Evolutionary conservation across 2,797 vertebrate species (phyloP).

Genomic region (Acanthurus leucopareius): DNA sequence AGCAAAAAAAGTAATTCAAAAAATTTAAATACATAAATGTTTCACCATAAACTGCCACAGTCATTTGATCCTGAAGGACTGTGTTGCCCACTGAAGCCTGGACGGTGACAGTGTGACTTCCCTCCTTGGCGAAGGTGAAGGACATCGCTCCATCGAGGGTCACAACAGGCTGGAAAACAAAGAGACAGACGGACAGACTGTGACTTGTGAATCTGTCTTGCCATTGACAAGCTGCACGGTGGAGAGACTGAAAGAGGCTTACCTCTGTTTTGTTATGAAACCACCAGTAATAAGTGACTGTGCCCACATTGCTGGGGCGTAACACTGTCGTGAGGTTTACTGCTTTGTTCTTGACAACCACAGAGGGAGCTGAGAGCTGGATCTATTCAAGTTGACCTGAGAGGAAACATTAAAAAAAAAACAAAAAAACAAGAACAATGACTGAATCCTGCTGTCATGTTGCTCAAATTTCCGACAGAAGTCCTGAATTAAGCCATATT

Average conservation of each 20-base stretch:
- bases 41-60: constrained; percentile 92
- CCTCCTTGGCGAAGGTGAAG: constrained; percentile 90
- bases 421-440: neutral
- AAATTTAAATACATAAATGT: neutral
- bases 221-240: neutral
- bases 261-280: constrained; percentile 95
- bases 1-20: neutral
- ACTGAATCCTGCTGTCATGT: neutral
- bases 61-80: constrained; percentile 93
- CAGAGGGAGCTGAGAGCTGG: constrained; percentile 90
- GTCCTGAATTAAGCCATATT: constrained; percentile 7
- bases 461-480: constrained; percentile 14
- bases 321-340: constrained; percentile 90
- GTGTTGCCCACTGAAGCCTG: constrained; percentile 91
- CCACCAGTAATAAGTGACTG: constrained; percentile 96
- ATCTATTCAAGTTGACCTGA: constrained; percentile 92
- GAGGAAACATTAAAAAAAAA: constrained; percentile 36
- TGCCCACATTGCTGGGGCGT: constrained; percentile 91
- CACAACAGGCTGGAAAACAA: constrained; percentile 87
- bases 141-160: constrained; percentile 90
- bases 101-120: constrained; percentile 91
- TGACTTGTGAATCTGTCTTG: constrained; percentile 5
- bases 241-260: constrained; percentile 47
- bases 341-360: constrained; percentile 92
- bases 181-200: constrained; percentile 29